Base-by-base conservation (phyloP, 2,888 invertebrate genomes). In the Cryptops parisi region DNA sequence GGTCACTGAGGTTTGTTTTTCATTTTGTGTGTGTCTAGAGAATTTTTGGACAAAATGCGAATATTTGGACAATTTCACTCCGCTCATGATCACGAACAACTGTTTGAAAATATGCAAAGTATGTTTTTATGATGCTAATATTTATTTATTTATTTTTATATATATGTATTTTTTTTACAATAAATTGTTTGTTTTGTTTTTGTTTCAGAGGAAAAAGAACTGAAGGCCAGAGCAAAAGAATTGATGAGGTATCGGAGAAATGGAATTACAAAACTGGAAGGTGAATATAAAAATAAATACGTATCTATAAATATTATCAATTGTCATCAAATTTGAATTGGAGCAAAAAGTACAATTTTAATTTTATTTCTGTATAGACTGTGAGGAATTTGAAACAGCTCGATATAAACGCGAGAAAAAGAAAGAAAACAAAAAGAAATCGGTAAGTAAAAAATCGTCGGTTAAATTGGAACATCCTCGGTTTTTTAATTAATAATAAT, bases 51-150 rank as follows among this genome's bases (percentile, higher is more conserved):
- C 59, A 81, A 84, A 39, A 78, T 91, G 69, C 77, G 85, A 33
- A 81, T 84, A 58, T 85, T 88, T 64, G 81, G 88, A 2, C 90
- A 90, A 67, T 91, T 91, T 72, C 83, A 85, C 66, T 84, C 88
- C 1, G 79, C 84, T 25, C 77, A 81, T 53, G 91, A 93, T 68
- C 85, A 90, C 62, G 82, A 84, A 56, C 78, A 82, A 57, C 78
- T 89, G 25, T 74, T 85, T 48, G 78, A 78, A 3, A 86, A 82
- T 57, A 58, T 67, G 49, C 65, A 67, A 60, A 65, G 68, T 68
- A 61, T 63, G 64, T 27, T 9, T 2, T 6, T 2, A 15, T 6
- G 15, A 33, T 33, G 33, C 15, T 15, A 33, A 9, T 33, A 9
- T 33, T 33, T 15, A 33, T 33, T 33, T 6, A 33, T 33, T 33